Evolutionary conservation across 2,888 invertebrate genomes (phyloP), one percentile per base, ranked within the genome.

Genomic region (Gisinianus flammeolus): DNA sequence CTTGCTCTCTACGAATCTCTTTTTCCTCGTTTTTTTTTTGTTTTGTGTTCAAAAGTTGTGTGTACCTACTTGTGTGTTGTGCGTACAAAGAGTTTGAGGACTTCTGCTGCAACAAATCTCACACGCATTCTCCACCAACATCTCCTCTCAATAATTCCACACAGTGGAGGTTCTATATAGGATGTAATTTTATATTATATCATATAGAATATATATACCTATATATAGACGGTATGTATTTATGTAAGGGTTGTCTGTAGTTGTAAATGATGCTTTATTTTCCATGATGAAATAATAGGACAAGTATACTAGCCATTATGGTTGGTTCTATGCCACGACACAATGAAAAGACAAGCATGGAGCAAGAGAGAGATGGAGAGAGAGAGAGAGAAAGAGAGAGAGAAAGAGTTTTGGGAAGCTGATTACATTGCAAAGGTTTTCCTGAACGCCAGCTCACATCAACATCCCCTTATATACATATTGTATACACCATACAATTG

Each of bases 21-120:
- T 2, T 44, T 44, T 44, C 44, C 19, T 44, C 2, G 44, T 44
- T 19, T 12, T 19, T 12, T 44, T 44, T 44, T 44, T 19, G 16
- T 19, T 19, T 44, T 6, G 44, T 16, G 19, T 6, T 44, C 44
- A 44, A 44, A 6, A 8, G 5, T 67, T 10, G 1, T 31, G 67
- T 67, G 67, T 67, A 67, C 67, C 67, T 67, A 67, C 67, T 67
- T 67, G 67, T 67, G 67, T 67, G 67, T 16, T 67, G n/a, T 33
- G 62, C 28, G 26, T 28, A 62, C 26, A 62, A 62, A 28, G 28
- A 62, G 54, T 24, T 56, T 22, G n/a, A 33, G 56, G 28, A 54
- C 31, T 56, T 67, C 12, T 56, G 24, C 56, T 52, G 67, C 22
- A 30, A 26, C 30, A 75, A 68, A 76, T 76, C 68, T 76, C 76